Percentiles rank a stretch among this genome's conserved stretches.
These are phyloP conservation scores for Chamaetylas fuelleborni DNA, from an alignment of 2,113 vertebrate species.

Conservation along the genomic window DNA sequence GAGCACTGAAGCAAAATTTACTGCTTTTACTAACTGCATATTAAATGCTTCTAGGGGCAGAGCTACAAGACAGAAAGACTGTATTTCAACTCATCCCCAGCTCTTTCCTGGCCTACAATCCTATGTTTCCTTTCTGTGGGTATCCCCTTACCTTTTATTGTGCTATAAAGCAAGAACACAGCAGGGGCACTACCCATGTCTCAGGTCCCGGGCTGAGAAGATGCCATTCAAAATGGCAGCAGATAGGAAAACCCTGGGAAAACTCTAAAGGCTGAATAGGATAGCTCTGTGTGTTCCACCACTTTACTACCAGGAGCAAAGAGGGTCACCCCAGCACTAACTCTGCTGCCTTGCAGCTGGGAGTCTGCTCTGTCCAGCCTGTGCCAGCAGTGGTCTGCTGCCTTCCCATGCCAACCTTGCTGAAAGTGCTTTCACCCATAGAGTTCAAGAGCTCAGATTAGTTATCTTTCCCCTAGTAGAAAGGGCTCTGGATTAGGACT, in stretches of 20 bases:
- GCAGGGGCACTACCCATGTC: neutral
- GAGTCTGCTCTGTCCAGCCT: neutral
- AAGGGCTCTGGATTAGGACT: neutral
- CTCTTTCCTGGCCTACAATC: neutral
- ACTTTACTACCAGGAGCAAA: neutral
- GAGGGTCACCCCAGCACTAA: rapidly evolving
- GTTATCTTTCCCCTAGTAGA: neutral
- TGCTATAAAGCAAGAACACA: rapidly evolving
- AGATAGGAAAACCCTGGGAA: neutral
- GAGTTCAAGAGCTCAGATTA: neutral
- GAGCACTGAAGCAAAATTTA: neutral
- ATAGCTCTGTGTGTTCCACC: neutral
- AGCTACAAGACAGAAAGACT: neutral
- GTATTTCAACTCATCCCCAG: neutral
- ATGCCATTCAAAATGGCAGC: neutral
- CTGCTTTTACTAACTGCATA: neutral
- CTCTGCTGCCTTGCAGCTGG: neutral
- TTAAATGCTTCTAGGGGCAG: neutral
- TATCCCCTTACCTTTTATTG: neutral
- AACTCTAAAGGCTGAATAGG: neutral
- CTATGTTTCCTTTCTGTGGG: neutral
- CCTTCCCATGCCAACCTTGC: neutral
- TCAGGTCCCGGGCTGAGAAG: rapidly evolving
- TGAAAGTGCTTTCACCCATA: rapidly evolving
- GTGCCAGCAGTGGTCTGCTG: neutral